Conservation (phyloP, 2,888 invertebrate species). For the Stenchaetothrips biformis region DNA sequence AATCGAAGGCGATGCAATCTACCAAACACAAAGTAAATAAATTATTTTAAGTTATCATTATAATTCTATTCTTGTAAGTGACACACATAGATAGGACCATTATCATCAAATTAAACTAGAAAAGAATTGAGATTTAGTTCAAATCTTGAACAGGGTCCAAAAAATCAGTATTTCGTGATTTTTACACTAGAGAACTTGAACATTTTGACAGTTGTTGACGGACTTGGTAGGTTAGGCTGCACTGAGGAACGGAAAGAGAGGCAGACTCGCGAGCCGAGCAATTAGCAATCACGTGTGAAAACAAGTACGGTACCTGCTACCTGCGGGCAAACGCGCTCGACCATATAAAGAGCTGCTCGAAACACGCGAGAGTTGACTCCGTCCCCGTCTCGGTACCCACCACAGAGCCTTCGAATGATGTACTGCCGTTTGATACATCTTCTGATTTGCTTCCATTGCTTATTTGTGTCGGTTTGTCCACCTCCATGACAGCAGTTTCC, state of each 20-base stretch:
- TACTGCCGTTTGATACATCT: conserved; percentile 35
- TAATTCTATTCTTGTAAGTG: background rate
- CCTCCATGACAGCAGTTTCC: conserved; percentile 8
- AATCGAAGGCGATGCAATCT: conserved; percentile 56
- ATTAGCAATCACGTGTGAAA: background rate
- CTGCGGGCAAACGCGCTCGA: background rate
- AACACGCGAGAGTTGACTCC: background rate
- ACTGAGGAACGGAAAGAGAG: background rate
- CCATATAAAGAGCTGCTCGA: background rate
- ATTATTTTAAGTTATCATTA: background rate
- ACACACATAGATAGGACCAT: background rate
- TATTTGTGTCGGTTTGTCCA: background rate
- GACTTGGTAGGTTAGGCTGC: background rate
- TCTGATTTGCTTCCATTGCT: background rate
- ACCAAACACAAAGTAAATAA: conserved; percentile 35
- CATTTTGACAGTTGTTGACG: conserved; percentile 22
- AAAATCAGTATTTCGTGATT: background rate
- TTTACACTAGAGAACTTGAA: background rate
- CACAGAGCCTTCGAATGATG: conserved; percentile 34
- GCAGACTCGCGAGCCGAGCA: background rate
- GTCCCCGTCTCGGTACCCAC: conserved; percentile 29
- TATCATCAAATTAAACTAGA: background rate
- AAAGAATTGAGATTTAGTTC: background rate
- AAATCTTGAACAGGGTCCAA: background rate
- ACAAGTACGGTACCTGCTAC: background rate